Evolutionary conservation across 2,797 vertebrate species (phyloP).

Genomic region (Harpagifer antarcticus): DNA sequence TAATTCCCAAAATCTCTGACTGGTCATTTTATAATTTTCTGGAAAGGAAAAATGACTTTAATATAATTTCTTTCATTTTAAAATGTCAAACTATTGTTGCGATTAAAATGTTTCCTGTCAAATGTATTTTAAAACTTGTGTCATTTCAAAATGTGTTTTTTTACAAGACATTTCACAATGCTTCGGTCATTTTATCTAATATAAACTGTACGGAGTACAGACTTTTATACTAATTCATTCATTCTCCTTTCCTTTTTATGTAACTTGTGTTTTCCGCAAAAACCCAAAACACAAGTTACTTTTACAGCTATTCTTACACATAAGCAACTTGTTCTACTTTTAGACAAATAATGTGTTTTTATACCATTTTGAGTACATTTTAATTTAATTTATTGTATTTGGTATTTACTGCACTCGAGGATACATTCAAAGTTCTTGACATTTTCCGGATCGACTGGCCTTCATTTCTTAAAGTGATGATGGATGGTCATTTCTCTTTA

Average conservation of each 20-base stretch:
- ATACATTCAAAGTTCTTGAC: no score
- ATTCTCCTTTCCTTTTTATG: not conserved
- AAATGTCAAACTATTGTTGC: not conserved
- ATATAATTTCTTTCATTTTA: no score
- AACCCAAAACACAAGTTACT: not conserved
- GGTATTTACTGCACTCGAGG: no score
- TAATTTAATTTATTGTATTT: no score
- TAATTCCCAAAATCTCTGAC: no score
- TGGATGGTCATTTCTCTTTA: no score
- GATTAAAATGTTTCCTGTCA: not conserved
- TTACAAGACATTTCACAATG: not conserved
- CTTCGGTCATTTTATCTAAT: not conserved
- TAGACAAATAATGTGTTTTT: no score
- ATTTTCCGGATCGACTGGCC: no score
- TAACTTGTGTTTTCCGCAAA: not conserved
- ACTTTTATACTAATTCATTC: not conserved
- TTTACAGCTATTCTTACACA: not conserved
- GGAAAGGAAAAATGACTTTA: no score
- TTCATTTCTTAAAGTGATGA: no score
- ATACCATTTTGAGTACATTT: no score
- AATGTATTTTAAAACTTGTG: not conserved
- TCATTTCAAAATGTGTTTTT: not conserved
- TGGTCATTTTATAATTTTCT: no score
- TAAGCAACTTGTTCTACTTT: not conserved
- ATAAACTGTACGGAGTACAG: not conserved